Percentiles rank a stretch among this genome's conserved stretches.
Conservation (phyloP, 2,888 invertebrate species). For the Tortricodes alternella region DNA sequence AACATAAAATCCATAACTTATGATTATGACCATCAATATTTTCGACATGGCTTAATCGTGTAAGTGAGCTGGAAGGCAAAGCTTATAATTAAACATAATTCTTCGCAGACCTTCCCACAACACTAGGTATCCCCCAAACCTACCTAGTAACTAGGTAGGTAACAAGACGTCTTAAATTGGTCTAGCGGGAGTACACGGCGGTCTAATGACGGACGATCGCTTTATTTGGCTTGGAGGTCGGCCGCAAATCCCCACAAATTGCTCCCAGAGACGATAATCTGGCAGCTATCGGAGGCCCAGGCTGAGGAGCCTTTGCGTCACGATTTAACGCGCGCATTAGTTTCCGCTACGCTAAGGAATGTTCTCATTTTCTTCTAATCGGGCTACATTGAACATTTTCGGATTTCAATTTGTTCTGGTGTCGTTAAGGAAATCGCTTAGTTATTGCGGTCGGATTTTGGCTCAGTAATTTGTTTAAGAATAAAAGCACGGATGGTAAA, state of each 20-base stretch:
- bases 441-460: constrained; percentile 42
- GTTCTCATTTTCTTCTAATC: constrained; percentile 66
- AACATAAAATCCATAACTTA: too few species aligned
- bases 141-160: constrained; percentile 7
- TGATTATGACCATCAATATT: too few species aligned
- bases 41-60: too few species aligned
- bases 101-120: too few species aligned
- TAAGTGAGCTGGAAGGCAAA: too few species aligned
- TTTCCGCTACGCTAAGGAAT: constrained; percentile 59
- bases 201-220: constrained; percentile 55
- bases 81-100: too few species aligned
- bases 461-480: constrained; percentile 23
- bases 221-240: constrained; percentile 57
- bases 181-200: constrained; percentile 39
- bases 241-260: constrained; percentile 74
- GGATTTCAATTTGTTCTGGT: constrained; percentile 57
- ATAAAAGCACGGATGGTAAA: constrained; percentile 28
- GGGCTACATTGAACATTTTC: constrained; percentile 53
- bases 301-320: constrained; percentile 40
- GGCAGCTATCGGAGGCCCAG: constrained; percentile 55
- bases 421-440: constrained; percentile 47
- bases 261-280: constrained; percentile 70
- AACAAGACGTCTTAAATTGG: constrained; percentile 37
- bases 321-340: constrained; percentile 53
- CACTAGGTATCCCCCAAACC: not conserved